Conservation (phyloP, 2,888 invertebrate genomes). For the Catotricha subobsoleta region DNA sequence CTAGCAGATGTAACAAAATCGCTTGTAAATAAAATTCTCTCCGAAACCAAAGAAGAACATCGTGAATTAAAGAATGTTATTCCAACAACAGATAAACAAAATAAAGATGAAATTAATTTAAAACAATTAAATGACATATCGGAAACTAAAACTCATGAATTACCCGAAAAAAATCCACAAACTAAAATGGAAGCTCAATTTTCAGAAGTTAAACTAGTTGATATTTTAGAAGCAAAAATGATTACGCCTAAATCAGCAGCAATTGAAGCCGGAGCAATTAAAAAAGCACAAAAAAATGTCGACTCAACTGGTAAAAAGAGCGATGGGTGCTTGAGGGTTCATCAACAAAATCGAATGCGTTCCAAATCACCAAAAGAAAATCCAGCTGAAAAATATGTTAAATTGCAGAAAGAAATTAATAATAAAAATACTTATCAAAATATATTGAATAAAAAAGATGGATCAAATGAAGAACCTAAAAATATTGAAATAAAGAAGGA, state of each 20-base stretch:
- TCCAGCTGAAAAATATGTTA: neutral
- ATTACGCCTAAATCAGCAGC: neutral
- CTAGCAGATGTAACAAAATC: slow-evolving; percentile 2
- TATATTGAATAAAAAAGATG: neutral
- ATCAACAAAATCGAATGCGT: neutral
- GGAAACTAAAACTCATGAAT: slow-evolving; percentile 6
- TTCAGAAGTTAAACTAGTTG: slow-evolving; percentile 5
- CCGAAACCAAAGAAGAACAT: neutral
- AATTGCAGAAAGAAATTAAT: too few relatives aligned
- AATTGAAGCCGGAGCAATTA: neutral
- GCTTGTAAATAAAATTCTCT: neutral
- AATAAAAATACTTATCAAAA: neutral
- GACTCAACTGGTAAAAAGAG: too few relatives aligned
- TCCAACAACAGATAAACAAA: slow-evolving; percentile 3
- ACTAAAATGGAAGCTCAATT: slow-evolving; percentile 7
- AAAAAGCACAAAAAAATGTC: neutral
- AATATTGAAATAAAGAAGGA: too few relatives aligned
- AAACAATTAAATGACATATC: neutral
- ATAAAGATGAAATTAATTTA: slow-evolving; percentile 4
- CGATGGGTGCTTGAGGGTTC: too few relatives aligned
- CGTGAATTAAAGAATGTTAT: neutral
- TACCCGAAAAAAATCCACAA: slow-evolving; percentile 8
- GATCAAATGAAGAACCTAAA: neutral
- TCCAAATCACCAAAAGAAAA: neutral
- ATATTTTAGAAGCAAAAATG: slow-evolving; percentile 8